Conservation (phyloP, 2,888 invertebrate species). For the Hypercompe scribonia region DNA sequence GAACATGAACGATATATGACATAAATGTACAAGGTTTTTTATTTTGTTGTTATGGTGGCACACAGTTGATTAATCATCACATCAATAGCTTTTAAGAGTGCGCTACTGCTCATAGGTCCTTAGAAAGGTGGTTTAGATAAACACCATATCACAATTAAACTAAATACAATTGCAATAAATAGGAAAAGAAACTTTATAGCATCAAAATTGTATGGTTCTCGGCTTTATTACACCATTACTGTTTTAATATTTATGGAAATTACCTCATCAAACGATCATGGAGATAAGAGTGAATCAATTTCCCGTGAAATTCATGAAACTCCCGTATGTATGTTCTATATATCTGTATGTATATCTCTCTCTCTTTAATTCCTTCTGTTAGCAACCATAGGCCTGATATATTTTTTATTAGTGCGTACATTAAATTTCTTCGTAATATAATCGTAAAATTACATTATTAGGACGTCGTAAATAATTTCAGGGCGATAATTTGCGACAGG, state of each 20-base stretch:
- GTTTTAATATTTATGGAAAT: not conserved
- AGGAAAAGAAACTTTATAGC: not conserved
- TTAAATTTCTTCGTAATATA: constrained; percentile 28
- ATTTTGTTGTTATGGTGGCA: too few species aligned
- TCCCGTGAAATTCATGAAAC: not conserved
- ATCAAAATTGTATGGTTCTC: not conserved
- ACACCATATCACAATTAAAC: not conserved
- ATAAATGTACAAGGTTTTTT: too few species aligned
- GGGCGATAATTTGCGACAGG: constrained; percentile 44
- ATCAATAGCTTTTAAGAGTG: too few species aligned
- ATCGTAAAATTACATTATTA: constrained; percentile 40
- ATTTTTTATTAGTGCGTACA: constrained; percentile 19
- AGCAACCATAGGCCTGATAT: constrained; percentile 7
- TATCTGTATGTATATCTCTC: not conserved
- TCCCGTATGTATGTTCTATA: not conserved
- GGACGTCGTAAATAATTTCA: constrained; percentile 57
- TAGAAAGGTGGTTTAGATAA: not conserved
- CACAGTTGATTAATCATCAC: too few species aligned
- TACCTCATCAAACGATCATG: not conserved
- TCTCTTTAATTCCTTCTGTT: not conserved
- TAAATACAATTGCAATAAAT: not conserved
- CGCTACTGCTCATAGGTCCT: too few species aligned
- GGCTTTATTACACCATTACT: not conserved
- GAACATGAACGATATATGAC: too few species aligned
- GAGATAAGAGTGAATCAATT: not conserved